A percentile compares a stretch with the other conserved stretches of the same genome.
phyloP scores from a whole-genome alignment of 2,797 vertebrate genomes.

The Gymnothorax javanicus region DNA sequence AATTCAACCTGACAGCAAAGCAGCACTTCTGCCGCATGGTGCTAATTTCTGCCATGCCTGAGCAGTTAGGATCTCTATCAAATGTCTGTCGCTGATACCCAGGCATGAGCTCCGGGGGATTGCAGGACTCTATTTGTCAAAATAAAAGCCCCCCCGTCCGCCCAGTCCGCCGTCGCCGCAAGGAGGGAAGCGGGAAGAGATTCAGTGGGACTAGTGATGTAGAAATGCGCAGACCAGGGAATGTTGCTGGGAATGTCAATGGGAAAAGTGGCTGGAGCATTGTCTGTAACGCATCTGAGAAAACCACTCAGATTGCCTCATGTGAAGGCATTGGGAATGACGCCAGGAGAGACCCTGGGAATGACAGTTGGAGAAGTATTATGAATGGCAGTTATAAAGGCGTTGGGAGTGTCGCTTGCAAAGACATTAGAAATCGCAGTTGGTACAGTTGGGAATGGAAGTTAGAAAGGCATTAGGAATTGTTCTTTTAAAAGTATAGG shows the following conservation, averaged over 20 bases:
- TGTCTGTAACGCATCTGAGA: not conserved
- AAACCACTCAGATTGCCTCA: not conserved
- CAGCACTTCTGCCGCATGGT: slow-evolving; percentile 56
- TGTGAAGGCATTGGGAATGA: not conserved
- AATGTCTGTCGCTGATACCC: slow-evolving; percentile 54
- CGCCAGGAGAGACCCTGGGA: too few species aligned
- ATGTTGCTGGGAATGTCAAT: not conserved
- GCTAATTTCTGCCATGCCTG: slow-evolving; percentile 66
- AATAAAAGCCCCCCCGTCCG: slow-evolving; percentile 19
- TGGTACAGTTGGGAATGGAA: not conserved
- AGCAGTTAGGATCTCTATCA: slow-evolving; percentile 67
- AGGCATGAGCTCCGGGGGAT: slow-evolving; percentile 39
- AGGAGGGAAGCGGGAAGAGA: not conserved
- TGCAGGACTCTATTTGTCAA: slow-evolving; percentile 41
- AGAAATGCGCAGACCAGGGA: not conserved
- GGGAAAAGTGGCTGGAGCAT: not conserved
- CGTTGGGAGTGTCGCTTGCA: not conserved
- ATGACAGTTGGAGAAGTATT: not conserved
- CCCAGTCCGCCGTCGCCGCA: not conserved
- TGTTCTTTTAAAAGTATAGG: too few species aligned
- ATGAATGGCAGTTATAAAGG: not conserved
- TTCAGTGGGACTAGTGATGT: not conserved
- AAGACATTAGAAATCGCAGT: not conserved
- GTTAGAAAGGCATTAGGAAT: not conserved
- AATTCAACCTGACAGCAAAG: slow-evolving; percentile 74